Evolutionary conservation across 2,888 invertebrate species (phyloP).

Genomic region (Pilophorus perplexus): DNA sequence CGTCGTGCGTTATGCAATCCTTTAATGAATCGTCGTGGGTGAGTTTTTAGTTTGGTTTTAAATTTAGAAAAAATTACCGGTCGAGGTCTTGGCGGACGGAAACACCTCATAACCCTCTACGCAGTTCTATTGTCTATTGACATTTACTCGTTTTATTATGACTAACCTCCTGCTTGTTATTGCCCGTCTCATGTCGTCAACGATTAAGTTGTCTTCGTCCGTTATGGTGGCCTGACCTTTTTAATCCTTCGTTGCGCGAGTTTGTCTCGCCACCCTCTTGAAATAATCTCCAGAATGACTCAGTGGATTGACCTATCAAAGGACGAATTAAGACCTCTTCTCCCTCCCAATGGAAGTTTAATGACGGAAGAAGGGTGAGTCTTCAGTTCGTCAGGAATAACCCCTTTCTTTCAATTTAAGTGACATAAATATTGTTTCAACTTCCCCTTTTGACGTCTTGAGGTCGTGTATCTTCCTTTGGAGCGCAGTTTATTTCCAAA

Average conservation of each 20-base stretch:
- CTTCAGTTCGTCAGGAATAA: background rate
- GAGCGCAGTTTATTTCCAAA: no score
- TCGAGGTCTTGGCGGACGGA: no score
- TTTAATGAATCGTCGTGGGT: no score
- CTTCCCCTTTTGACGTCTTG: conserved; percentile 15
- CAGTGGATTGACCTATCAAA: conserved; percentile 42
- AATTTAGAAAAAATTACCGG: no score
- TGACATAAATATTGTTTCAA: conserved; percentile 30
- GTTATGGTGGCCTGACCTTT: conserved; percentile 31
- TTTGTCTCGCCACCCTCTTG: conserved; percentile 9
- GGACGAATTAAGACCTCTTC: conserved; percentile 32
- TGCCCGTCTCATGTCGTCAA: no score
- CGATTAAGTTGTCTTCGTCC: conserved; percentile 17
- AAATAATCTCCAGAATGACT: conserved; percentile 30
- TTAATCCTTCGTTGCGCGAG: conserved; percentile 28
- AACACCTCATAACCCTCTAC: no score
- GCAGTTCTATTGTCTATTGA: no score
- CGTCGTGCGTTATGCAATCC: no score
- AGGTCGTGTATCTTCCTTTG: conserved; percentile 24
- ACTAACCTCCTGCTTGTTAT: no score
- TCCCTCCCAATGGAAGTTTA: conserved; percentile 5
- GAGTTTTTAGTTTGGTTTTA: no score
- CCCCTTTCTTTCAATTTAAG: conserved; percentile 36
- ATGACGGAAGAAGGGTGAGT: conserved; percentile 14
- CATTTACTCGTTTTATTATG: no score